phyloP scores from a whole-genome alignment of 2,888 invertebrate genomes.

The Octodonta nipae region DNA sequence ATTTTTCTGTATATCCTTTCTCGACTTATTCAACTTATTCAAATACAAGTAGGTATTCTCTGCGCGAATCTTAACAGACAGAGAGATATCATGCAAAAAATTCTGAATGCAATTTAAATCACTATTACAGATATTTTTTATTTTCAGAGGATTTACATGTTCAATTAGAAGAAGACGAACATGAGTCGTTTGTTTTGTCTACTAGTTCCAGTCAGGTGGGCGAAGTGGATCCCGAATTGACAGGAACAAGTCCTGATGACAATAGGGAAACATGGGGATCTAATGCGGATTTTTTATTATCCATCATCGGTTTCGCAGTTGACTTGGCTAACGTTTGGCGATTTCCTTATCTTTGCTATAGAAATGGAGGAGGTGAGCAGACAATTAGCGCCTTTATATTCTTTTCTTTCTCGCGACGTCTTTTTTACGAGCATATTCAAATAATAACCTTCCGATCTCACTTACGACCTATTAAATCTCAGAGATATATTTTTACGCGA shows the following conservation, averaged over 20 bases:
- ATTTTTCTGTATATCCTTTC: too few species aligned
- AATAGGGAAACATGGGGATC: slow-evolving; percentile 69
- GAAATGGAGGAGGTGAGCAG: slow-evolving; percentile 57
- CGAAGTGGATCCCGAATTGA: slow-evolving; percentile 30
- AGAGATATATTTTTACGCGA: too few species aligned
- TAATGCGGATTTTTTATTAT: slow-evolving; percentile 66
- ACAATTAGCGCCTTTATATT: background rate
- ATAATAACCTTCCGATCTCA: too few species aligned
- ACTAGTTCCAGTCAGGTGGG: slow-evolving; percentile 33
- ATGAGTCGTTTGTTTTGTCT: slow-evolving; percentile 33
- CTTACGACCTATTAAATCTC: too few species aligned
- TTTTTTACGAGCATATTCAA: too few species aligned
- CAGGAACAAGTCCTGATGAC: slow-evolving; percentile 33
- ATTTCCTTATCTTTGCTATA: slow-evolving; percentile 66
- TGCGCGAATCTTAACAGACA: too few species aligned
- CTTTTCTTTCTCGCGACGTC: background rate
- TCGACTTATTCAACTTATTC: too few species aligned
- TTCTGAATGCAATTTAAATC: too few species aligned
- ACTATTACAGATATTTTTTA: too few species aligned
- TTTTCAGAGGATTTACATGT: slow-evolving; percentile 35
- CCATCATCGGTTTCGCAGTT: slow-evolving; percentile 74
- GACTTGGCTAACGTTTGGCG: slow-evolving; percentile 80
- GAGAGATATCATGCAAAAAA: too few species aligned
- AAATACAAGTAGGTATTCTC: too few species aligned
- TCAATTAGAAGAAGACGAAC: slow-evolving; percentile 36